Conservation (phyloP, 2,797 vertebrate species). For the Eulemur mongoz region DNA sequence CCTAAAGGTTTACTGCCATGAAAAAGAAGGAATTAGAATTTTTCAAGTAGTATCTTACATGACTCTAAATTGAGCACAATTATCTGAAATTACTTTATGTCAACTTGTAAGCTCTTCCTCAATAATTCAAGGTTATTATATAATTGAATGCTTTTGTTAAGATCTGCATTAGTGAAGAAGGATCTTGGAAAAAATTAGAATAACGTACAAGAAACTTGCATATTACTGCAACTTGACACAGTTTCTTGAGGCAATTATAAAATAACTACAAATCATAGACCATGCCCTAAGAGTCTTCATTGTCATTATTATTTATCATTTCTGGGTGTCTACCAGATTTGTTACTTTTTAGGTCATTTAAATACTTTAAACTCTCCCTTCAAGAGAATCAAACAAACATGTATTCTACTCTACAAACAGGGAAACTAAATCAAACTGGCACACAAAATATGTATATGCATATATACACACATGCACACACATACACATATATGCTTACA, state of each 20-base stretch:
- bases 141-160: neutral
- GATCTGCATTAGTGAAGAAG: neutral
- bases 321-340: neutral
- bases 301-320: neutral
- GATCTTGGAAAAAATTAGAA: neutral
- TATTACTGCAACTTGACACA: neutral
- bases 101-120: neutral
- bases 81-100: neutral
- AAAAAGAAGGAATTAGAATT: neutral
- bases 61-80: neutral
- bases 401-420: neutral
- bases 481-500: neutral
- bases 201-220: neutral
- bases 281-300: neutral
- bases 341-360: neutral
- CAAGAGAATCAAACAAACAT: neutral
- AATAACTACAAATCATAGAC: neutral
- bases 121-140: neutral
- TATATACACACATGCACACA: rapidly evolving
- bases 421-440: neutral
- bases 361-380: neutral
- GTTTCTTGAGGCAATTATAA: neutral
- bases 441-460: neutral
- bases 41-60: neutral
- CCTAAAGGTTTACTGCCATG: neutral